A percentile compares a stretch with the other conserved stretches of the same genome.
phyloP scores from a whole-genome alignment of 2,888 invertebrate genomes.

The Athalia cordata region DNA sequence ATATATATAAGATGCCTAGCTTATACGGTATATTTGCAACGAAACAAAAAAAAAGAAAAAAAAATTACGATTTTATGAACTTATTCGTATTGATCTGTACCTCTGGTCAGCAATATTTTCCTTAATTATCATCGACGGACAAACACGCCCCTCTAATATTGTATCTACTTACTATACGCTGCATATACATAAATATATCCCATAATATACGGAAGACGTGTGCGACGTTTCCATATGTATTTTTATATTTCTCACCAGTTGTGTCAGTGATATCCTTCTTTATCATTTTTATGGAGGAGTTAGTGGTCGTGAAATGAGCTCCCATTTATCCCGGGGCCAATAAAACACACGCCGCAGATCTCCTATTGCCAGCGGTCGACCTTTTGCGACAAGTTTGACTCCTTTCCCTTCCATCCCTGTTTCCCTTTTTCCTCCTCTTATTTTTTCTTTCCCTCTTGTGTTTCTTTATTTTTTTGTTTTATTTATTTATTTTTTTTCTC shows the following conservation, averaged over 20 bases:
- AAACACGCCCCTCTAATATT: too few relatives aligned
- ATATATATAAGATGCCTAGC: not conserved
- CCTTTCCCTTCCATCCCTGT: conserved; percentile 10
- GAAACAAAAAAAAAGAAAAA: too few relatives aligned
- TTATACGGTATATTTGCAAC: too few relatives aligned
- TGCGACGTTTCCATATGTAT: conserved; percentile 61
- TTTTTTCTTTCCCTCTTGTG: not conserved
- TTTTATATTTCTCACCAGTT: conserved; percentile 62
- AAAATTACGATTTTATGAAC: too few relatives aligned
- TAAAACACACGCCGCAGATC: conserved; percentile 66
- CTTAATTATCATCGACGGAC: too few relatives aligned
- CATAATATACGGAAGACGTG: not conserved
- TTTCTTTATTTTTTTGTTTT: not conserved
- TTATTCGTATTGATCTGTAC: too few relatives aligned
- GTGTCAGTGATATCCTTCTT: conserved; percentile 67
- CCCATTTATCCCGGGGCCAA: conserved; percentile 67
- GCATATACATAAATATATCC: too few relatives aligned
- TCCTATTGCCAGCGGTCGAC: conserved; percentile 42
- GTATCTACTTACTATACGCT: too few relatives aligned
- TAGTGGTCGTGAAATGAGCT: conserved; percentile 66
- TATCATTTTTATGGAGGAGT: conserved; percentile 70
- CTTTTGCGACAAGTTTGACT: conserved; percentile 41
- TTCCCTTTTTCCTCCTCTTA: not conserved
- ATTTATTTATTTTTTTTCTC: not conserved
- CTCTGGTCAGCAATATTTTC: too few relatives aligned